Evolutionary conservation across 30 jellyfish, hydroid and myxozoan species (phyloP).

Genomic region (Pelagia noctiluca): DNA sequence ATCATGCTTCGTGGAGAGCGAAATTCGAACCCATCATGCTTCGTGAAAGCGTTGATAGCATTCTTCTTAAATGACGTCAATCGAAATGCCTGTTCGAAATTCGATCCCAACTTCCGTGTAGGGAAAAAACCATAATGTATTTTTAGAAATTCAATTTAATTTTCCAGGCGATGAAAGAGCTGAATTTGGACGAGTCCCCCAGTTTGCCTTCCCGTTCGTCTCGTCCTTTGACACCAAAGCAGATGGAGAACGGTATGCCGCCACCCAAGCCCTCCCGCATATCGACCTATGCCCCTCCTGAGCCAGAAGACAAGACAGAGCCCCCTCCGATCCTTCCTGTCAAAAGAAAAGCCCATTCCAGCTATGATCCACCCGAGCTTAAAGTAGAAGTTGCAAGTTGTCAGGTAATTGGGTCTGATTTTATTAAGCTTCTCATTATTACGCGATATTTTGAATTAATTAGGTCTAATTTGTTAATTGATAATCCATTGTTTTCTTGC

Average conservation of each 20-base stretch:
- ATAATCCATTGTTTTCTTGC: too few species aligned
- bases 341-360: slow-evolving; percentile 41
- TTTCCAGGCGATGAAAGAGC: slow-evolving; percentile 53
- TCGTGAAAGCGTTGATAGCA: too few species aligned
- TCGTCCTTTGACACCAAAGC: slow-evolving; percentile 44
- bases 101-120: not conserved
- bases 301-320: slow-evolving; percentile 15
- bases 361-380: slow-evolving; percentile 19
- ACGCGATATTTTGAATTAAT: too few species aligned
- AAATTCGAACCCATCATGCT: too few species aligned
- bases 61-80: too few species aligned
- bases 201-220: slow-evolving; percentile 26
- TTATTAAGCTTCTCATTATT: too few species aligned
- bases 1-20: too few species aligned
- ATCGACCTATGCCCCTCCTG: not conserved
- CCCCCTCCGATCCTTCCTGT: slow-evolving; percentile 49
- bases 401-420: not conserved
- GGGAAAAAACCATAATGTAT: not conserved
- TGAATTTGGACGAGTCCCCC: slow-evolving; percentile 45
- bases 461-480: too few species aligned
- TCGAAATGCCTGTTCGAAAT: too few species aligned
- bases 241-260: slow-evolving; percentile 43
- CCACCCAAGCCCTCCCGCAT: slow-evolving; percentile 62
- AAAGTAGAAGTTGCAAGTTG: too few species aligned
- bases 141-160: not conserved